Evolutionary conservation across 2,888 invertebrate species (phyloP), one percentile per base, ranked within the genome.

Genomic region (Perdita meconis): DNA sequence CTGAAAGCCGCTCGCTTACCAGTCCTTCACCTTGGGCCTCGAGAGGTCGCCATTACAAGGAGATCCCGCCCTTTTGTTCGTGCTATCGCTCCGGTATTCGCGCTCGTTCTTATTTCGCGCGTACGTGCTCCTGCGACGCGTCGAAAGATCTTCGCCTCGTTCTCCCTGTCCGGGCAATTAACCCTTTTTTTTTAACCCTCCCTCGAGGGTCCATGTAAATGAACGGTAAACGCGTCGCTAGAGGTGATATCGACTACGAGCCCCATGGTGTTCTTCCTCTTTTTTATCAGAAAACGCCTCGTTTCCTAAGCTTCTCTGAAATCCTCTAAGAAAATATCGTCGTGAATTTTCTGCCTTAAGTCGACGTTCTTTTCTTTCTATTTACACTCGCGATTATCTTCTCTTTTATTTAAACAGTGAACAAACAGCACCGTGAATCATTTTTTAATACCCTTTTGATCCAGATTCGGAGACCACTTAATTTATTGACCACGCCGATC

Each of bases 21-120:
- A 83, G 78, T 83, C 81, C 85, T 87, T 86, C 82, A 83, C 82
- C 85, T 80, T 82, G 74, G 72, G 64, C 68, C 63, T 74, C 78
- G 74, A 80, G 80, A 75, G 83, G 73, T 85, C 82, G 80, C 85
- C 83, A 80, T 84, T 82, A 78, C 80, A 78, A 83, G 82, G 82
- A 83, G 87, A 79, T 78, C 70, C 65, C 79, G 72, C 68, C 59
- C 86, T 86, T 87, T 87, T 87, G 86, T 87, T 84, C 78, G 69
- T 65, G 19, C 72, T 71, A 47, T 74, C 60, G 69, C 47, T 64
- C 57, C 59, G 61, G 71, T 65, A 56, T 59, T 53, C 66, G 55
- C 67, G 60, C 66, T 60, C 68, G 65, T 57, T 69, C 67, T 57
- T 59, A 44, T 71, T 77, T 71, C 55, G 73, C 61, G 34, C 64